These are phyloP conservation scores for Aleiodes testaceus DNA, from an alignment of 2,888 invertebrate species.

Conservation along the genomic window DNA sequence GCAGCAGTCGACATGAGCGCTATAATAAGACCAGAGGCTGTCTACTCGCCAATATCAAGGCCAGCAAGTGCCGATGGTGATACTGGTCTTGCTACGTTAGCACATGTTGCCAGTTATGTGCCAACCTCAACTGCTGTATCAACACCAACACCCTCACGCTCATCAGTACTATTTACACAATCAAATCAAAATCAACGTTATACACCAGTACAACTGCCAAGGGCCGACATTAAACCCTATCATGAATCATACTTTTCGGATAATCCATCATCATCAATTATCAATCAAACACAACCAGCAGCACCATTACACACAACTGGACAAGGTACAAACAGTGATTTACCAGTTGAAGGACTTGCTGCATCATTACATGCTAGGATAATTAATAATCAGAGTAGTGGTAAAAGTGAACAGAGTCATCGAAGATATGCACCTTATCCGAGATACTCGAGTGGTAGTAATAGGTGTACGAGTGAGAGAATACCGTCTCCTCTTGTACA, in stretches of 20 bases:
- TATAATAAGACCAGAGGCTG: constrained; percentile 75
- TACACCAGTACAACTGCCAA: constrained; percentile 77
- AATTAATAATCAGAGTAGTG: constrained; percentile 77
- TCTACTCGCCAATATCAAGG: constrained; percentile 76
- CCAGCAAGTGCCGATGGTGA: constrained; percentile 75
- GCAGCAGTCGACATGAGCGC: constrained; percentile 92
- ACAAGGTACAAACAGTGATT: constrained; percentile 63
- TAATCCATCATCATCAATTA: constrained; percentile 65
- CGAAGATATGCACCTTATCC: constrained; percentile 68
- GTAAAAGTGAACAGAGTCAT: constrained; percentile 62
- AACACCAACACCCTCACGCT: constrained; percentile 64
- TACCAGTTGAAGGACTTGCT: constrained; percentile 81
- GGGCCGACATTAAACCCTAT: constrained; percentile 83
- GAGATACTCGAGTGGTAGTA: constrained; percentile 60
- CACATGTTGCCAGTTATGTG: constrained; percentile 70
- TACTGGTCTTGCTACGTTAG: constrained; percentile 69
- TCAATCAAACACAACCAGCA: constrained; percentile 58
- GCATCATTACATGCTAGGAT: constrained; percentile 88
- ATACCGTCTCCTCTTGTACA: constrained; percentile 58
- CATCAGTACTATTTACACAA: constrained; percentile 69
- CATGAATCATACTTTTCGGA: constrained; percentile 82
- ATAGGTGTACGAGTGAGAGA: constrained; percentile 58
- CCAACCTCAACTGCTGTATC: constrained; percentile 65
- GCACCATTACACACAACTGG: constrained; percentile 67
- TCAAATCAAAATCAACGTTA: constrained; percentile 72